Conservation (phyloP, 2,113 vertebrate species). For the Zosterops pallidus region DNA sequence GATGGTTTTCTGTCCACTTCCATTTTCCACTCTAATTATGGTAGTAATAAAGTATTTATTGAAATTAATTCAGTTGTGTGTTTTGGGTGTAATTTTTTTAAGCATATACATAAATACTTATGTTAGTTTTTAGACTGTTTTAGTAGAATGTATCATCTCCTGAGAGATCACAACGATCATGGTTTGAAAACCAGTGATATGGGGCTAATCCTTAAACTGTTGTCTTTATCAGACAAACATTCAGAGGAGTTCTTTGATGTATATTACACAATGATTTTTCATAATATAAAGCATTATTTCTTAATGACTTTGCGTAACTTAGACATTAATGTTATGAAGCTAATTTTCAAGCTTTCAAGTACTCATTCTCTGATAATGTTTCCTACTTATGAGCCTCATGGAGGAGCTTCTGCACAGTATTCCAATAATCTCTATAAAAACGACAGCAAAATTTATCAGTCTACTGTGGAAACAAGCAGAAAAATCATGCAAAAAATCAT, state of each 20-base stretch:
- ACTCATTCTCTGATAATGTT: not conserved
- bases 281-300: not conserved
- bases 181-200: not conserved
- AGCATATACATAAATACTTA: not conserved
- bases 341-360: not conserved
- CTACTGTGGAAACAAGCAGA: not conserved
- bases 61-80: not conserved
- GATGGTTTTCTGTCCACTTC: conserved; percentile 21
- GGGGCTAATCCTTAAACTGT: not conserved
- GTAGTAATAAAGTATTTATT: not conserved
- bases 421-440: not conserved
- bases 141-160: not conserved
- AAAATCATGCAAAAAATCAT: not conserved
- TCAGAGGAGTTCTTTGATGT: not conserved
- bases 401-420: not conserved
- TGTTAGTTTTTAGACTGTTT: not conserved
- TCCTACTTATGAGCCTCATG: not conserved
- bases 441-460: not conserved
- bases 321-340: not conserved
- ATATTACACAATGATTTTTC: not conserved
- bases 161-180: not conserved
- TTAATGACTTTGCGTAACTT: conserved; percentile 1
- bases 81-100: not conserved
- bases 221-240: not conserved
- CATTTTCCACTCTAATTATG: conserved; percentile 13